Base-by-base conservation (phyloP, 2,797 vertebrate genomes). In the Naso thynnoides region DNA sequence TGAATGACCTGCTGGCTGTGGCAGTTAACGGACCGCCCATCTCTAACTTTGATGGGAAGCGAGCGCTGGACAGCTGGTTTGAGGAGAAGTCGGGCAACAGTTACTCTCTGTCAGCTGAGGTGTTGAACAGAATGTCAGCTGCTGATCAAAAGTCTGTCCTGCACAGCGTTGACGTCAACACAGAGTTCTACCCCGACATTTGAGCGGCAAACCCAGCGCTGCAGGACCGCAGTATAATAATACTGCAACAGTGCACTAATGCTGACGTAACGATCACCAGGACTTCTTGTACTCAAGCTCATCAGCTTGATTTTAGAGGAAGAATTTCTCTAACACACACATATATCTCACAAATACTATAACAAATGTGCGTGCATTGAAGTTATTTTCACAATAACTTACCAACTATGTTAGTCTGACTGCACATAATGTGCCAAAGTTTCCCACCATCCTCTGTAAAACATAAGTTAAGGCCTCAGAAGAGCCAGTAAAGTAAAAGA, bases 11-110 rank as follows among this genome's bases (percentile, higher is more conserved):
- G 78, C 82, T 99, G 89, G 97, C 93, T 0, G 92, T 98, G 63
- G 95, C 97, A 0, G 94, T 99, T 0, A 99, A 99, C 0, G 98
- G 98, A 14, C 97, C 97, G 0, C 94, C 96, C 68, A 96, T 99
- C 6, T 84, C 93, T 29, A 96, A 79, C 93, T 99, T 99, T 0
- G 98, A 99, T 13, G 96, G 96, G 81, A 99, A 98, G 91, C 91
- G 97, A 76, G 96, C 98, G 0, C 73, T 99, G 78, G 98, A 99
- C 90, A 97, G 97, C 90, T 99, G 98, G 98, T 99, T 99, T 2
- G 97, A 99, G 89, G 97, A 99, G 91, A 99, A 98, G 89, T 99
- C 97, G 0, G 97, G 97, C 76, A 96, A 95, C 79, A 95, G 95
- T 68, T 97, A 95, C 0, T 90, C 97, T 0, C 91, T 97, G 58